phyloP scores from a whole-genome alignment of 2,888 invertebrate species.

The Cerastoderma edule region DNA sequence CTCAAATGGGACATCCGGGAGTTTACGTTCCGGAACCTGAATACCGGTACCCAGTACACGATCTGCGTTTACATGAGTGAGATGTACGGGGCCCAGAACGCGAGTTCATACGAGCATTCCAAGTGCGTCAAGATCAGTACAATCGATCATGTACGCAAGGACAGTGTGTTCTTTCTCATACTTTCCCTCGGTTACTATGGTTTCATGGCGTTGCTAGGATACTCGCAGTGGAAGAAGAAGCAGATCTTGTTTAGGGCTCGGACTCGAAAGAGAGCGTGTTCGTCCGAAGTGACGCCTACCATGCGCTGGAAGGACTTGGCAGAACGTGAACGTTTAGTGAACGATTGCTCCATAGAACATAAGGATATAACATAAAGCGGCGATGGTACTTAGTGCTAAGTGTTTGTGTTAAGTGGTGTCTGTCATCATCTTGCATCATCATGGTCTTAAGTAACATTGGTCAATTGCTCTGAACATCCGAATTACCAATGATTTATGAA shows the following conservation, averaged over 20 bases:
- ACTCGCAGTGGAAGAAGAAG: slow-evolving; percentile 60
- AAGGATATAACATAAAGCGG: slow-evolving; percentile 24
- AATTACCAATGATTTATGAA: not conserved
- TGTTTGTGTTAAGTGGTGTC: no score
- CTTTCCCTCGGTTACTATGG: slow-evolving; percentile 59
- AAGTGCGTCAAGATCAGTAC: slow-evolving; percentile 63
- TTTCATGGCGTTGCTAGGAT: slow-evolving; percentile 57
- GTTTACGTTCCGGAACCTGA: slow-evolving; percentile 46
- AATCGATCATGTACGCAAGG: slow-evolving; percentile 58
- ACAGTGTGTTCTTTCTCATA: slow-evolving; percentile 59
- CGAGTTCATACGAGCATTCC: slow-evolving; percentile 52
- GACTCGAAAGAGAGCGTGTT: slow-evolving; percentile 16
- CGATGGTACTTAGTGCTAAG: no score
- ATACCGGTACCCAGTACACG: slow-evolving; percentile 49
- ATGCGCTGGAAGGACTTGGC: slow-evolving; percentile 51
- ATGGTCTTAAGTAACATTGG: not conserved
- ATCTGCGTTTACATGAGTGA: slow-evolving; percentile 55
- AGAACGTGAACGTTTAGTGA: slow-evolving; percentile 42
- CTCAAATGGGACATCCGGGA: slow-evolving; percentile 30
- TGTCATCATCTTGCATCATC: no score
- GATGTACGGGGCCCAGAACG: slow-evolving; percentile 40
- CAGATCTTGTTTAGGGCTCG: slow-evolving; percentile 33
- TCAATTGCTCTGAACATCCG: not conserved
- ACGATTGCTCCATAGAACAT: slow-evolving; percentile 52
- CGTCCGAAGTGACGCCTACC: slow-evolving; percentile 3